Evolutionary conservation across 2,888 invertebrate species (phyloP), one percentile per base, ranked within the genome.

Genomic region (Fragum sueziense): DNA sequence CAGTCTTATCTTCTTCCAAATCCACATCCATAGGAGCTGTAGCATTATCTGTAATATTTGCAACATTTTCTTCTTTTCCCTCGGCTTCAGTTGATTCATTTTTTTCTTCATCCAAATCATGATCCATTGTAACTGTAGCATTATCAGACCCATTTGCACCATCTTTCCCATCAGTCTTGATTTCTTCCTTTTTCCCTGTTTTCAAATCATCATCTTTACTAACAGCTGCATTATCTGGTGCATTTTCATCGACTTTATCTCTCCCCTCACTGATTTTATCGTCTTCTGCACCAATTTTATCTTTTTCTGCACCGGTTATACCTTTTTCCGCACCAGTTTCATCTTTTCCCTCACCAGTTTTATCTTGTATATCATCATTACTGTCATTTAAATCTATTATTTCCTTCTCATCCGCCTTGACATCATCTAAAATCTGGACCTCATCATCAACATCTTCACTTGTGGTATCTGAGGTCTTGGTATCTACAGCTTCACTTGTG

Each of bases 361-460:
- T 67, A 59, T 61, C 74, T 29, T 76, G 61, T 22, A 51, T 54
- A 17, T 81, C 62, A 7, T 70, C 51, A 34, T 72, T 67, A 31
- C 17, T 14, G n/a, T 47, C 17, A 41, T 9, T 41, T 41, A 17
- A 9, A 9, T 41, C 17, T 41, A 17, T 17, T 17, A 11, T 17
- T 41, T 41, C 41, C 17, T 41, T 17, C 41, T 17, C 41, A 41
- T 9, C 41, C 41, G 9, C 41, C n/a, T n/a, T n/a, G n/a, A n/a
- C n/a, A 41, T 41, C 41, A 41, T 11, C 41, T 9, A 11, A 9
- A 11, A 17, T 9, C 17, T 41, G 9, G 9, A 11, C 41, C 17
- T 41, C 41, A 41, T 41, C 41, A 41, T 41, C 41, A 41, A 41
- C 41, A 41, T 41, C 17, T 41, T 41, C 41, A 11, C 41, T 17